Evolutionary conservation across 2,113 vertebrate species (phyloP).

Genomic region (Euleptes europaea): DNA sequence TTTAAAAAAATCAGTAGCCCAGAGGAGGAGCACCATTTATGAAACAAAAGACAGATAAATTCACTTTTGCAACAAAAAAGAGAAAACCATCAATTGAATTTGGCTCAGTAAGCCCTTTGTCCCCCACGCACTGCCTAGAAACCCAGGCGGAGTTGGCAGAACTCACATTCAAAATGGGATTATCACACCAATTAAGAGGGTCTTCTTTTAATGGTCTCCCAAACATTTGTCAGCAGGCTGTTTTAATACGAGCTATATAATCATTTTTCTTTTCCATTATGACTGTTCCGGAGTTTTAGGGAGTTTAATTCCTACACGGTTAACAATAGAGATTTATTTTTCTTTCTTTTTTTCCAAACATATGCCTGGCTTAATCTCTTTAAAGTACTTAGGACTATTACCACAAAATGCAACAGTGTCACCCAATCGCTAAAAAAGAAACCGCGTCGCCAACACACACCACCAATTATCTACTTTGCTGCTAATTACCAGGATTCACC

Average conservation of each 20-base stretch:
- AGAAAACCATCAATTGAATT: not conserved
- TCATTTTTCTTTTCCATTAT: conserved; percentile 13
- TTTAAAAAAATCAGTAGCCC: not conserved
- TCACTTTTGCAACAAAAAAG: not conserved
- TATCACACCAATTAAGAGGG: not conserved
- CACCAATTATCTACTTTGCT: not conserved
- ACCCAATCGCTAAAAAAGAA: conserved; percentile 13
- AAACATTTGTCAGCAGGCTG: not conserved
- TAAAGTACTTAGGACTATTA: conserved; percentile 33
- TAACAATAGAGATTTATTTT: conserved; percentile 22
- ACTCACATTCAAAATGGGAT: not conserved
- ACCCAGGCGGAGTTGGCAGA: not conserved
- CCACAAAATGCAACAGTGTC: conserved; percentile 46
- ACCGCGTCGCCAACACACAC: not conserved
- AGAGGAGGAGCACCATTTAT: not conserved
- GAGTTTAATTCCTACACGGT: conserved; percentile 40
- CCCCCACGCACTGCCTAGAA: not conserved
- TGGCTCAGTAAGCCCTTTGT: not conserved
- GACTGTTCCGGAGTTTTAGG: not conserved
- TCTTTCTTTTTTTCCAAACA: not conserved
- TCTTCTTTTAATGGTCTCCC: conserved; percentile 16
- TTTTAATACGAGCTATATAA: not conserved
- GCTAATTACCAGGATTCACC: not conserved
- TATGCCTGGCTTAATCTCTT: conserved; percentile 24
- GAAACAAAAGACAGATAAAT: not conserved